Evolutionary conservation across 64 coral and sea anemone species (phyloP).

Genomic region (Montipora sp.): DNA sequence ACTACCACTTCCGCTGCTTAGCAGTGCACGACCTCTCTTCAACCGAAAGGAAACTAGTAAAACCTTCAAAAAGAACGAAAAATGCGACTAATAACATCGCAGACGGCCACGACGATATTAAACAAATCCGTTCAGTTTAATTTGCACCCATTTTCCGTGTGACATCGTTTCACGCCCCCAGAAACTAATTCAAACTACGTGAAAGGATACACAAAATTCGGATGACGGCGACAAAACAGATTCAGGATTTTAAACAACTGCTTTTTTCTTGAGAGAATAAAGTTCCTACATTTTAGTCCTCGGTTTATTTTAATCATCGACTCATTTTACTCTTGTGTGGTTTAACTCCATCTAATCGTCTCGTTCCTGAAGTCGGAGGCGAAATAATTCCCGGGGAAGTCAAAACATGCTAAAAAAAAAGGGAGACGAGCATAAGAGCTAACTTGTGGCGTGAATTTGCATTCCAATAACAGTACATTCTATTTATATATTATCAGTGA

Average conservation of each 20-base stretch:
- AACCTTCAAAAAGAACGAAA: too few relatives aligned
- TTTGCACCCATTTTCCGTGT: neutral
- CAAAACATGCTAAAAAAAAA: constrained; percentile 12
- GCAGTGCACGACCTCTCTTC: neutral
- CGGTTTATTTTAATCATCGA: neutral
- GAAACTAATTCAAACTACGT: neutral
- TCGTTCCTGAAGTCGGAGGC: neutral
- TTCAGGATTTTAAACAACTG: neutral
- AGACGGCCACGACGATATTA: neutral
- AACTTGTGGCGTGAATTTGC: constrained; percentile 21
- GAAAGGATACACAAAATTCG: neutral
- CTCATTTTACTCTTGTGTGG: neutral
- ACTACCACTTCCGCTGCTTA: neutral
- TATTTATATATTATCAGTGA: constrained; percentile 39
- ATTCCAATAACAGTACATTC: constrained; percentile 39
- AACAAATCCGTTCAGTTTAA: neutral
- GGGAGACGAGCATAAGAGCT: neutral
- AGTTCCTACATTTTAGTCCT: neutral
- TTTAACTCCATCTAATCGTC: neutral
- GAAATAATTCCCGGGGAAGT: neutral
- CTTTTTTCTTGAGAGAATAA: constrained; percentile 4
- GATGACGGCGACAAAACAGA: neutral
- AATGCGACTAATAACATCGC: neutral
- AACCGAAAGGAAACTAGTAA: neutral
- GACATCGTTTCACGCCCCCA: neutral